Percentiles rank a stretch among this genome's conserved stretches.
These are phyloP conservation scores for Halictus rubicundus DNA, from an alignment of 1,140 invertebrate species.

Conservation along the genomic window DNA sequence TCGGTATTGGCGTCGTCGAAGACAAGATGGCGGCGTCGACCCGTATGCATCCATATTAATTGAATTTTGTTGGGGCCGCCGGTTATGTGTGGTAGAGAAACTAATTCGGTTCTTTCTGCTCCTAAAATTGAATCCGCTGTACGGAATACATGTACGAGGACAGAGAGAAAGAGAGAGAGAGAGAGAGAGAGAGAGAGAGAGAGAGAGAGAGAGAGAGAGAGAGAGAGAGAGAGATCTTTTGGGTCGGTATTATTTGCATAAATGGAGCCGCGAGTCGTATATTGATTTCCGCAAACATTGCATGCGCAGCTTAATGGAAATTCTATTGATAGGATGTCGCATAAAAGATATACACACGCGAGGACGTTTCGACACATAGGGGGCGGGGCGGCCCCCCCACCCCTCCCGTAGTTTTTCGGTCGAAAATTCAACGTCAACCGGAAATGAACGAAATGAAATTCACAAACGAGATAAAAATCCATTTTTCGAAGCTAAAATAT, in stretches of 20 bases:
- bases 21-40: background rate
- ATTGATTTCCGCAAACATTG: conserved; percentile 30
- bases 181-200: too few relatives aligned
- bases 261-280: background rate
- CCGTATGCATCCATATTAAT: background rate
- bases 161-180: too few relatives aligned
- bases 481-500: conserved; percentile 17
- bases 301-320: conserved; percentile 17
- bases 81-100: background rate
- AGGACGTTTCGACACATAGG: background rate
- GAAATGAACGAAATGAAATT: conserved; percentile 12
- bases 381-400: too few relatives aligned
- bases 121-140: conserved; percentile 5
- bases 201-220: too few relatives aligned
- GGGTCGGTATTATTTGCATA: conserved; percentile 10
- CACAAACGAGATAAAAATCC: background rate
- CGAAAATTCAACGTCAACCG: background rate
- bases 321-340: conserved; percentile 1
- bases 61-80: background rate
- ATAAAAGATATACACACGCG: background rate
- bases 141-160: background rate
- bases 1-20: background rate
- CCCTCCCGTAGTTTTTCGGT: background rate
- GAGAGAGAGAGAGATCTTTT: too few relatives aligned
- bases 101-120: conserved; percentile 1